These are phyloP conservation scores for Sinonovacula constricta DNA, from an alignment of 1,140 invertebrate genomes.

Conservation along the genomic window DNA sequence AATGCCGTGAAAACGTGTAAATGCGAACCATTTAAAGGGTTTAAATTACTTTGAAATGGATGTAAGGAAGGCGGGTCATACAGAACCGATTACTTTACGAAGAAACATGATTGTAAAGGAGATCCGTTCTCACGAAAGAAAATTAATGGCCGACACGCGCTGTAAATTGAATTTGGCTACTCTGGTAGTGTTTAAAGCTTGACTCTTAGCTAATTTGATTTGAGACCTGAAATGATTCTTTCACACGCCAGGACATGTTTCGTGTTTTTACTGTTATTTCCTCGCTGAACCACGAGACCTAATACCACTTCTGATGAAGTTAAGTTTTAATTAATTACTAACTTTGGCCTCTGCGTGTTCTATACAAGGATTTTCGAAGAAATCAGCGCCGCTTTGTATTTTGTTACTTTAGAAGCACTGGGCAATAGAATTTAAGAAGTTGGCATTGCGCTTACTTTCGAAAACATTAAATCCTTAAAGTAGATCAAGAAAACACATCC, in stretches of 20 bases:
- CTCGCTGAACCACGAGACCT: too few relatives aligned
- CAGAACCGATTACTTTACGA: constrained; percentile 27
- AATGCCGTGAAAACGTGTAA: constrained; percentile 50
- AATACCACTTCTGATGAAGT: too few relatives aligned
- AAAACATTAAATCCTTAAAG: too few relatives aligned
- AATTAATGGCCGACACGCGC: constrained; percentile 27
- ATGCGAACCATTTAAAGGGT: constrained; percentile 39
- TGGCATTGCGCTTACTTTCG: too few relatives aligned
- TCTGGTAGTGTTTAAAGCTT: not conserved
- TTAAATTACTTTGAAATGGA: constrained; percentile 49
- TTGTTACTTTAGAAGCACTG: too few relatives aligned
- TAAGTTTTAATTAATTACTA: too few relatives aligned
- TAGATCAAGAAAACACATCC: too few relatives aligned
- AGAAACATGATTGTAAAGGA: constrained; percentile 20
- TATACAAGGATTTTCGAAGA: too few relatives aligned
- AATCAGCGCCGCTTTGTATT: too few relatives aligned
- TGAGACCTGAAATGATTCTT: not conserved
- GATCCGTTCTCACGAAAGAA: constrained; percentile 5
- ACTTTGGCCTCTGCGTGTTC: too few relatives aligned
- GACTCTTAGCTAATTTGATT: not conserved
- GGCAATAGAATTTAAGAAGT: too few relatives aligned
- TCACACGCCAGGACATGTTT: not conserved
- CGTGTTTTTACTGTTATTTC: not conserved
- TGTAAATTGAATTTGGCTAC: constrained; percentile 21
- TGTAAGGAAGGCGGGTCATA: constrained; percentile 33